Conservation (phyloP, 2,888 invertebrate species). For the Lysandra coridon region DNA sequence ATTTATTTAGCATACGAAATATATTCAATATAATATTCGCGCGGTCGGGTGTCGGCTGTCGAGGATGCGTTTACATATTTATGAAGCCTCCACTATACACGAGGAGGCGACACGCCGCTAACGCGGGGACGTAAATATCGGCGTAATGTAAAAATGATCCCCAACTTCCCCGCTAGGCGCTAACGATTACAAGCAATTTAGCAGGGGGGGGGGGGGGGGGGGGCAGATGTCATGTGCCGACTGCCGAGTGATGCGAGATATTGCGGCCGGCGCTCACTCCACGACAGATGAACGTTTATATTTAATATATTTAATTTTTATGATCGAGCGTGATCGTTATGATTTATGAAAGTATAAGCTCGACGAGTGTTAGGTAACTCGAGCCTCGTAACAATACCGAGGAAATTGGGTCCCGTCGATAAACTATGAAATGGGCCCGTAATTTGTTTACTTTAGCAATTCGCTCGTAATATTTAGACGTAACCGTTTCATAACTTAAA, state of each 20-base stretch:
- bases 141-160: constrained; percentile 62
- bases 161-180: constrained; percentile 30
- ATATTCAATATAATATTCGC: neutral
- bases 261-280: neutral
- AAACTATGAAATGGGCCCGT: neutral
- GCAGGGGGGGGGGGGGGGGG: constrained; percentile 39
- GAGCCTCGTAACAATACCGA: neutral
- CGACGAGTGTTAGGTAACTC: neutral
- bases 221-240: constrained; percentile 45
- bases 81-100: neutral
- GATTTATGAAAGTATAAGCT: neutral
- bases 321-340: neutral
- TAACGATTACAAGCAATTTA: constrained; percentile 55
- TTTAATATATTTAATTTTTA: neutral
- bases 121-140: constrained; percentile 59
- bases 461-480: constrained; percentile 16
- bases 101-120: constrained; percentile 45
- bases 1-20: neutral
- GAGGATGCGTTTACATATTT: constrained; percentile 3
- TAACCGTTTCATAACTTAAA: constrained; percentile 28
- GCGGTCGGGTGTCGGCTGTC: neutral
- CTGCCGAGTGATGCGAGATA: neutral
- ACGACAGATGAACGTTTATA: neutral
- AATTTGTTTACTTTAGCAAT: constrained; percentile 19
- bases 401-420: neutral